Base-by-base conservation (phyloP, 2,113 vertebrate species). In the Campylomormyrus tamandua region DNA sequence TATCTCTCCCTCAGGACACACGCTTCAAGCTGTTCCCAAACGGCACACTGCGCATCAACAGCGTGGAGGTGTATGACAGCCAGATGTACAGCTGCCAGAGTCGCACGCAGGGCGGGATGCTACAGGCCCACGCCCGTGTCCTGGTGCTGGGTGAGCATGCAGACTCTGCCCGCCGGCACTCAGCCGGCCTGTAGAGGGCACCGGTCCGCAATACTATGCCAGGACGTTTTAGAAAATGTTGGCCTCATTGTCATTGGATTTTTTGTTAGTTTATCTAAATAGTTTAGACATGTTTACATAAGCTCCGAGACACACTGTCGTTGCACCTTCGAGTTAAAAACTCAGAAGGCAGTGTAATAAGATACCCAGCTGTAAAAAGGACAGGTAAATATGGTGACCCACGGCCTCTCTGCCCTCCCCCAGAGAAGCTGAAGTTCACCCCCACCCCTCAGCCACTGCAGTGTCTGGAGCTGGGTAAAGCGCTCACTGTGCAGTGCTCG, bases 351-450 rank as follows among this genome's bases (percentile, higher is more conserved):
- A 66, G n/a, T 31, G 24, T 66, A 66, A 66, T 39, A 24, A 39
- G 27, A 70, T 13, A 35, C 66, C 66, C 39, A 19, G 21, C 39
- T 24, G 42, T 83, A 83, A 83, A 45, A n/a, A 35, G 8, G 39
- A 5, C 2, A 46, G 7, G 80, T 42, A 46, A 21, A 24, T 45
- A 48, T 45, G 45, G 39, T n/a, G 39, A 13, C 21, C 39, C n/a
- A 8, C 8, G 42, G 5, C 83, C 45, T 24, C 83, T 84, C 24
- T 84, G 45, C 42, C 80, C 83, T 21, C 45, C 94, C 96, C 74
- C 96, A 99, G 98, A 99, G 93, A 98, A 97, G 92, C 96, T 99
- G 89, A 99, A 99, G 95, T 99, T 99, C 94, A 99, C 98, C 0
- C 98, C 98, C 0, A 96, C 97, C 0, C 98, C 98, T 0, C 98